Conservation (phyloP, 2,797 vertebrate genomes). For the Catharus ustulatus region DNA sequence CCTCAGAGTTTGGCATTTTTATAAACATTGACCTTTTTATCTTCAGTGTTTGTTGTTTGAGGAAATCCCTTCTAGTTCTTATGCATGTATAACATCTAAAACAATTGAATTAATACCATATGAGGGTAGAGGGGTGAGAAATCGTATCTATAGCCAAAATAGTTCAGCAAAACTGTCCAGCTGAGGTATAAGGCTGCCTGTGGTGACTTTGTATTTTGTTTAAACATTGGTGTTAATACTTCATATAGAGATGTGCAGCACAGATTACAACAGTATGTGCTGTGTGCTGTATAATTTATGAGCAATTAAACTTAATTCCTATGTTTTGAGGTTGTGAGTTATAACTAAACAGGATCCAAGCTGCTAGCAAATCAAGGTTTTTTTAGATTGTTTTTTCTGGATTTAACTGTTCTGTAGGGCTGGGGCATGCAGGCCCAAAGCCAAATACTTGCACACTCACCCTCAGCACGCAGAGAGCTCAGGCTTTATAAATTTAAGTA, state of each 20-base stretch:
- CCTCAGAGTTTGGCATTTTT: conserved; percentile 12
- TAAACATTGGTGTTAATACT: conserved; percentile 38
- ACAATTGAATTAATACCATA: conserved; percentile 55
- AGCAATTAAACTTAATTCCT: conserved; percentile 27
- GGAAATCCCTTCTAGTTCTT: conserved; percentile 50
- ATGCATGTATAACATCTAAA: background rate
- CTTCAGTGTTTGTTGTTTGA: conserved; percentile 26
- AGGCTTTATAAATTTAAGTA: background rate
- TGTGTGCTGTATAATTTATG: background rate
- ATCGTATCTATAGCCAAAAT: background rate
- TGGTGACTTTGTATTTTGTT: conserved; percentile 33
- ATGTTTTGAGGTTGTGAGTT: background rate
- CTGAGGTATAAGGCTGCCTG: conserved; percentile 4
- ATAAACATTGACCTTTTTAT: conserved; percentile 47
- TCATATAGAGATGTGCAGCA: background rate
- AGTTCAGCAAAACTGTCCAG: background rate
- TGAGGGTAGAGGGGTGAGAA: conserved; percentile 39
- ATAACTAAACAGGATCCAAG: conserved; percentile 8
- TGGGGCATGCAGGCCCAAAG: background rate
- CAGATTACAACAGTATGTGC: conserved; percentile 37
- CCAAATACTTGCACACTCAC: background rate
- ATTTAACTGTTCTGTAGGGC: background rate
- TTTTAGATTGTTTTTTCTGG: background rate
- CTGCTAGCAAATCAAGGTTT: background rate
- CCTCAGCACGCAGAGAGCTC: background rate